Evolutionary conservation across 2,113 vertebrate species (phyloP).

Genomic region (Poicephalus meyeri): DNA sequence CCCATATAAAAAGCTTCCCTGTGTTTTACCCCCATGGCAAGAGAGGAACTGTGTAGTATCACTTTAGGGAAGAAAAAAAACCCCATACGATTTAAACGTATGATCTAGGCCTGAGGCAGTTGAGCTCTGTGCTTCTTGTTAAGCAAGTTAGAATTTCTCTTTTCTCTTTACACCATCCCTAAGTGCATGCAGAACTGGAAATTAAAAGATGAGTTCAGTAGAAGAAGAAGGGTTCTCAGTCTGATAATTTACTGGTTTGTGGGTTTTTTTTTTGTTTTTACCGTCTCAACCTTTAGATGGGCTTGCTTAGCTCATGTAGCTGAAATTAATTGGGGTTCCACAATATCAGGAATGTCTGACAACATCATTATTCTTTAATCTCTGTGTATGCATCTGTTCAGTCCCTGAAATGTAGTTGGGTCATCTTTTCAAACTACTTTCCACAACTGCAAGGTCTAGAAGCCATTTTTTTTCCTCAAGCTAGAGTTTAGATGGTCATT

Average conservation of each 20-base stretch:
- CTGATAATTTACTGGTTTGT: neutral
- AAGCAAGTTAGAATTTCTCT: neutral
- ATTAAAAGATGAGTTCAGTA: neutral
- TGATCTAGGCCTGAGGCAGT: neutral
- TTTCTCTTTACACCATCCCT: neutral
- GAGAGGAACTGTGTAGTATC: neutral
- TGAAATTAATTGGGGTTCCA: neutral
- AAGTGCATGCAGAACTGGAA: neutral
- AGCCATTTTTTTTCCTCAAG: neutral
- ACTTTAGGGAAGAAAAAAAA: neutral
- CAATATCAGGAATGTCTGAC: neutral
- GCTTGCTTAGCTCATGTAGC: neutral
- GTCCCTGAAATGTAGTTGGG: neutral
- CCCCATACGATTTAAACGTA: neutral
- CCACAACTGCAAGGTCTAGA: neutral
- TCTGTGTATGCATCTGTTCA: neutral
- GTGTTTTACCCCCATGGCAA: neutral
- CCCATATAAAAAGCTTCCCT: neutral
- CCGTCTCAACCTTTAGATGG: neutral
- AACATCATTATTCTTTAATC: neutral
- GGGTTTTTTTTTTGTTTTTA: neutral
- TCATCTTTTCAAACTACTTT: neutral
- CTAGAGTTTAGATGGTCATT: neutral
- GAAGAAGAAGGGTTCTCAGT: neutral
- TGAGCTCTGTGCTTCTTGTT: neutral